Conservation (phyloP, 2,113 vertebrate genomes). For the Xiphorhynchus elegans region DNA sequence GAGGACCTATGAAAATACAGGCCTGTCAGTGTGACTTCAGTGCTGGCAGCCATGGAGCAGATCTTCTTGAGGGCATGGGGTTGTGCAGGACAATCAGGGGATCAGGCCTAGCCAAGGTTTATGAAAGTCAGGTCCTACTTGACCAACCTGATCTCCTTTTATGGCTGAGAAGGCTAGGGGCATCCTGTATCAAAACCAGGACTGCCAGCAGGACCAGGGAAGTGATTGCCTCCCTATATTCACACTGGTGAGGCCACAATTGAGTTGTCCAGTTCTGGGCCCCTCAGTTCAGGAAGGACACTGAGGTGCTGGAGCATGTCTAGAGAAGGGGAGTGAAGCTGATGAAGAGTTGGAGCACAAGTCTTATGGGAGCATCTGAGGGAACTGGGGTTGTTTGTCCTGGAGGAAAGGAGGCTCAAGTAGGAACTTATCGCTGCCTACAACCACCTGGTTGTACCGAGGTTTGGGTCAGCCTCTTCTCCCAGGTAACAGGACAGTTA, state of each 20-base stretch:
- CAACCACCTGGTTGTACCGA: neutral
- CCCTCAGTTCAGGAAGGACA: neutral
- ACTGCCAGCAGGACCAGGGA: neutral
- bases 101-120: neutral
- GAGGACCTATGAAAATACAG: neutral
- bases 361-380: neutral
- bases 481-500: neutral
- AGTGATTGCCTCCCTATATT: too few species aligned
- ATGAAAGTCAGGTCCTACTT: neutral
- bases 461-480: fast-evolving
- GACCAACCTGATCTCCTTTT: neutral
- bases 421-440: neutral
- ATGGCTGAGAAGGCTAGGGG: neutral
- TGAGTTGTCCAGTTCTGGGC: neutral
- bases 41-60: neutral
- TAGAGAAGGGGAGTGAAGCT: neutral
- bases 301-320: neutral
- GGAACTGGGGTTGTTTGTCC: neutral
- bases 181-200: neutral
- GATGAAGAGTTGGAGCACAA: neutral
- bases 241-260: too few species aligned
- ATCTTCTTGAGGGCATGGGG: neutral
- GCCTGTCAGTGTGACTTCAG: neutral
- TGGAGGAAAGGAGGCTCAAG: neutral
- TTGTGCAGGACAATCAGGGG: neutral